These are phyloP conservation scores for Lucifuga dentata DNA, from an alignment of 2,113 vertebrate genomes.

Conservation along the genomic window DNA sequence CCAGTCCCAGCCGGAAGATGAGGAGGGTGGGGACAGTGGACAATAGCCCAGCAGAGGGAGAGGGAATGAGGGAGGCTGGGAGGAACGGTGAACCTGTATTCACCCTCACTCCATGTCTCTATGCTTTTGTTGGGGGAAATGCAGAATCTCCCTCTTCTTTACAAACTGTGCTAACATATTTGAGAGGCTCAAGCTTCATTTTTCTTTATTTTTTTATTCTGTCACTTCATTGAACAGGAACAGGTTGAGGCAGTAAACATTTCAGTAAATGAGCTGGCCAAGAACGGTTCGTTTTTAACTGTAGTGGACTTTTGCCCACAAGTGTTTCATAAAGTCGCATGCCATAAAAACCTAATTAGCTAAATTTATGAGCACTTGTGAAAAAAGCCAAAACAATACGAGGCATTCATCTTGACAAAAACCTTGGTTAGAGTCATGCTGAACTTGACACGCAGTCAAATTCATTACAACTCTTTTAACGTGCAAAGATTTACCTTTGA, in stretches of 20 bases:
- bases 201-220: not conserved
- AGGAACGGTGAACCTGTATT: conserved; percentile 64
- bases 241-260: conserved; percentile 19
- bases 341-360: conserved; percentile 29
- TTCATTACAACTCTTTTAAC: not conserved
- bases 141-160: conserved; percentile 42
- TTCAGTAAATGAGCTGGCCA: not conserved
- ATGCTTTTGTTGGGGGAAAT: conserved; percentile 51
- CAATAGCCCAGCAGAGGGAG: conserved; percentile 73
- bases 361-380: not conserved
- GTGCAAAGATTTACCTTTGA: not conserved
- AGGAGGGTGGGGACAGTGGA: conserved; percentile 57
- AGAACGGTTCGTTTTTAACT: conserved; percentile 1
- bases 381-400: too few species aligned
- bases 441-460: not conserved
- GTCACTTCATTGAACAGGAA: conserved; percentile 37
- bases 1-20: conserved; percentile 76
- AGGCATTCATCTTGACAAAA: too few species aligned
- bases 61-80: conserved; percentile 56
- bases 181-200: conserved; percentile 26
- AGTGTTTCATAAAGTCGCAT: conserved; percentile 37
- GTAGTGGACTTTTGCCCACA: conserved; percentile 1
- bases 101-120: conserved; percentile 64
- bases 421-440: not conserved
- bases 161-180: conserved; percentile 41